Evolutionary conservation across 2,888 invertebrate species (phyloP).

Genomic region (Scaptodrosophila latifasciaeformis): DNA sequence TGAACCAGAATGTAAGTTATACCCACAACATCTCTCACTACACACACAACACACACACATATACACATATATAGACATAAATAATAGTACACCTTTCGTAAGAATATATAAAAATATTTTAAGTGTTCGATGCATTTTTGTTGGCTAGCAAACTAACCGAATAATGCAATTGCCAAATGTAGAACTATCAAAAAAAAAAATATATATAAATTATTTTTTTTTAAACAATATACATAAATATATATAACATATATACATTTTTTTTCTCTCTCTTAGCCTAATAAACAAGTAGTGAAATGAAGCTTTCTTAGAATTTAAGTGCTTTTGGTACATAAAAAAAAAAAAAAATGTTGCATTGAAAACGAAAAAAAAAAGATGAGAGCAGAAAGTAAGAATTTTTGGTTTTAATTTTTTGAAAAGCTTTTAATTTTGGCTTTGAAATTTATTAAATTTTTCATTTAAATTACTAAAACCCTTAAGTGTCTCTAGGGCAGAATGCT

Average conservation of each 20-base stretch:
- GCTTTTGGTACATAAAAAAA: no score
- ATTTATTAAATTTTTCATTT: no score
- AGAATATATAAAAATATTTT: slow-evolving; percentile 30
- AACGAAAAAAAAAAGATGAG: background rate
- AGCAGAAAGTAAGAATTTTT: no score
- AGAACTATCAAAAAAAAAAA: no score
- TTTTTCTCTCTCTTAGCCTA: no score
- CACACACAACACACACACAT: slow-evolving; percentile 28
- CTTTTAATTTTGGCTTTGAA: no score
- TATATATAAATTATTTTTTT: slow-evolving; percentile 17
- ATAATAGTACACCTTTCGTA: slow-evolving; percentile 36
- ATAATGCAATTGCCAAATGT: background rate
- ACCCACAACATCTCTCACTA: slow-evolving; percentile 62
- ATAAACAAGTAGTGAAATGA: no score
- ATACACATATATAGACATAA: slow-evolving; percentile 32
- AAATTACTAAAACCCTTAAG: no score
- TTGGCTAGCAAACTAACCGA: slow-evolving; percentile 12
- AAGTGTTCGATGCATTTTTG: slow-evolving; percentile 46
- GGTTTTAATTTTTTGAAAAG: no score
- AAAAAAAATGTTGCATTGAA: no score
- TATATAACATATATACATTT: background rate
- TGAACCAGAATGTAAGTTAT: slow-evolving; percentile 73
- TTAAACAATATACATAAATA: background rate
- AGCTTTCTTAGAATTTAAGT: no score
- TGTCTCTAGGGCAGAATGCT: no score